These are phyloP conservation scores for Tribolium madens DNA, from an alignment of 1,140 invertebrate species.

Conservation along the genomic window DNA sequence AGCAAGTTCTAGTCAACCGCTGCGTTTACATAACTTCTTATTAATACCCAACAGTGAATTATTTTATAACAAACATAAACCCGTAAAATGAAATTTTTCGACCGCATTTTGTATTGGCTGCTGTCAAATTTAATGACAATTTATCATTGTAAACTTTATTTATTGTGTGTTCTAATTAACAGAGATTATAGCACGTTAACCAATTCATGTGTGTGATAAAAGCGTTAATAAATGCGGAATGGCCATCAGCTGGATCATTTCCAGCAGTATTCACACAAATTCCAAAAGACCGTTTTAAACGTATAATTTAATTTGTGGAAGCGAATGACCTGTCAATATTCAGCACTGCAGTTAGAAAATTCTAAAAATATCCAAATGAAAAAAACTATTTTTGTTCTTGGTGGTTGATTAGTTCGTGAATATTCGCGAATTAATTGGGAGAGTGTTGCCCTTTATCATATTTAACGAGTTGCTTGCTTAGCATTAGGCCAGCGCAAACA, in stretches of 20 bases:
- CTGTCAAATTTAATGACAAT: neutral
- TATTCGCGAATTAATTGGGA: conserved; percentile 28
- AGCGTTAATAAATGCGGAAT: neutral
- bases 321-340: neutral
- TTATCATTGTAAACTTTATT: neutral
- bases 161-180: neutral
- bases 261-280: neutral
- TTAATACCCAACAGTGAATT: too few species aligned
- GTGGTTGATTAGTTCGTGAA: neutral
- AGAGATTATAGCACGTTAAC: neutral
- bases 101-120: neutral
- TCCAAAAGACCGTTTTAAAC: neutral
- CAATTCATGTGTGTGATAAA: neutral
- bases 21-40: too few species aligned
- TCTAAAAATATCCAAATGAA: neutral
- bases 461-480: conserved; percentile 43
- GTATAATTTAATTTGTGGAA: neutral
- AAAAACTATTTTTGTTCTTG: neutral
- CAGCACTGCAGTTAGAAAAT: neutral
- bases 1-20: too few species aligned
- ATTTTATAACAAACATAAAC: too few species aligned
- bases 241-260: neutral
- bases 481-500: conserved; percentile 37
- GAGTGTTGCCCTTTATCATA: conserved; percentile 38
- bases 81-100: too few species aligned